Conservation (phyloP, 2,113 vertebrate species). For the Panthera tigris region DNA sequence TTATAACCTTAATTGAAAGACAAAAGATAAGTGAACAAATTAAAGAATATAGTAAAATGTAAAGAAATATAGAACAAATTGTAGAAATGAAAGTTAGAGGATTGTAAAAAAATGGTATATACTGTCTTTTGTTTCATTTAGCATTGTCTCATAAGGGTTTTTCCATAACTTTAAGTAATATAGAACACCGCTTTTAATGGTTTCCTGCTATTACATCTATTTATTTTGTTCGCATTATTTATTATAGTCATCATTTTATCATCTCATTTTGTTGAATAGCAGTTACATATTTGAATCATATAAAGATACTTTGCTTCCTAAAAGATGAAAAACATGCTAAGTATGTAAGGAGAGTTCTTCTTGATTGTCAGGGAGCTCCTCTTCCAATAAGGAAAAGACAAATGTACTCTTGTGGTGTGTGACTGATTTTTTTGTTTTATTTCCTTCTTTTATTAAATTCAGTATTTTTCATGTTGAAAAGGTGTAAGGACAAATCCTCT, state of each 20-base stretch:
- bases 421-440: neutral
- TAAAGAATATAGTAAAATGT: neutral
- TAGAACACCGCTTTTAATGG: neutral
- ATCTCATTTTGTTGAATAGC: neutral
- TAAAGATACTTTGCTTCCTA: neutral
- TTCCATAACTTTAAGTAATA: neutral
- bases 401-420: neutral
- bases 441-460: neutral
- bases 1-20: neutral
- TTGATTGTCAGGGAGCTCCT: neutral
- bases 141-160: neutral
- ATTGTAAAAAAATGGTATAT: neutral
- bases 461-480: neutral
- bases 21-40: neutral
- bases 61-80: neutral
- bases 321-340: neutral
- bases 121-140: neutral
- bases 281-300: neutral
- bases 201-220: neutral
- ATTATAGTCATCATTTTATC: neutral
- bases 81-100: neutral
- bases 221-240: neutral
- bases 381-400: neutral
- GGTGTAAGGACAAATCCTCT: neutral
- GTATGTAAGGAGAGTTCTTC: neutral